Evolutionary conservation across 2,113 vertebrate genomes (phyloP).

Genomic region (Saccopteryx bilineata): DNA sequence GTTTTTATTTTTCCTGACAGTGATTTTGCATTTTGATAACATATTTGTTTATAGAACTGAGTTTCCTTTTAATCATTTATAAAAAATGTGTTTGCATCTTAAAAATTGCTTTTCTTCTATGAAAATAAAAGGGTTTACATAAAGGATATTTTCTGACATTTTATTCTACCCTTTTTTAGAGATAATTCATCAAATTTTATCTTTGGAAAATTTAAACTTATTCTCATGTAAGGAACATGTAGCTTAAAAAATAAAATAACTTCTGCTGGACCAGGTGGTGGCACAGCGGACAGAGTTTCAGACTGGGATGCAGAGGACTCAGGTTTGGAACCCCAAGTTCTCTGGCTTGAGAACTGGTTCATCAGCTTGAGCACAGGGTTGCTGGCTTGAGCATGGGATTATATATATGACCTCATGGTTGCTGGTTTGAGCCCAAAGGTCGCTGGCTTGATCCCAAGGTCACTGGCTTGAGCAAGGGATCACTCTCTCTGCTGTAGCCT

Average conservation of each 20-base stretch:
- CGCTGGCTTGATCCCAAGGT: too few species aligned
- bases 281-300: too few species aligned
- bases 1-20: background rate
- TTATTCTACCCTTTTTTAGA: background rate
- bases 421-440: too few species aligned
- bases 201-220: constrained; percentile 26
- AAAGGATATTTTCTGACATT: background rate
- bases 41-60: constrained; percentile 28
- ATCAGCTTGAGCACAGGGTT: too few species aligned
- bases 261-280: too few species aligned
- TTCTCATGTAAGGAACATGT: background rate
- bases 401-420: too few species aligned
- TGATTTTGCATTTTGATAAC: background rate
- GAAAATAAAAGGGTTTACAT: background rate
- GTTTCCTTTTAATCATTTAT: background rate
- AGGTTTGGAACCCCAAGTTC: too few species aligned
- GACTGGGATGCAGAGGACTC: too few species aligned
- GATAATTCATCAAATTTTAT: background rate
- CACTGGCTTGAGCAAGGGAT: too few species aligned
- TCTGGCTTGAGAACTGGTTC: too few species aligned
- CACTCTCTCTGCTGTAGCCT: too few species aligned
- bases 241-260: background rate
- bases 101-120: background rate
- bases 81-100: constrained; percentile 17
- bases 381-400: too few species aligned